Conservation (phyloP, 2,113 vertebrate species). For the Emydocephalus ijimae region DNA sequence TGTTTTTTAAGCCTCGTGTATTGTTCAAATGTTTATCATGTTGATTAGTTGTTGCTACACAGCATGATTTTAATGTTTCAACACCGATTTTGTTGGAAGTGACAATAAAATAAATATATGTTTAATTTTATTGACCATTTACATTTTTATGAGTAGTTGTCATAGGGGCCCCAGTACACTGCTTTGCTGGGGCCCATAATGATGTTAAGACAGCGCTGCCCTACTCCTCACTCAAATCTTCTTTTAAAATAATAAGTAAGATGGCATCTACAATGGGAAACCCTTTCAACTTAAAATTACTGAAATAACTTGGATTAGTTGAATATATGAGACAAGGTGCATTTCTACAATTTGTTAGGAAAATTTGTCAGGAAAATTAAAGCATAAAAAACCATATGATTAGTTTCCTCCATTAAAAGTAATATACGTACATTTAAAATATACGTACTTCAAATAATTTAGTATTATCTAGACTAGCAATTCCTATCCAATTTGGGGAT, state of each 20-base stretch:
- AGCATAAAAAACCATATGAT: not conserved
- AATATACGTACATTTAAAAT: not conserved
- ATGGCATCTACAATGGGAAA: not conserved
- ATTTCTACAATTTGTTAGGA: conserved; percentile 14
- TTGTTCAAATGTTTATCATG: no score
- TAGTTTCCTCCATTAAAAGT: not conserved
- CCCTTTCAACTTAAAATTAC: conserved; percentile 14
- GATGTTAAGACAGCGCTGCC: not conserved
- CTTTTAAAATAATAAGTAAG: conserved; percentile 10
- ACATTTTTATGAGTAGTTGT: no score
- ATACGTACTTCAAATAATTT: conserved; percentile 6
- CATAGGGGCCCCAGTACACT: no score
- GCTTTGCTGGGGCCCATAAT: no score
- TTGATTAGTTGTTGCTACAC: no score
- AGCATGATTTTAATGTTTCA: no score
- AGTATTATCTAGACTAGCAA: not conserved
- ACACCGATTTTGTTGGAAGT: no score
- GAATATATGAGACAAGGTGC: not conserved
- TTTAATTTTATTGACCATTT: no score
- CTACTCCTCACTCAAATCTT: rapidly evolving
- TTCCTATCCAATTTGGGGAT: not conserved
- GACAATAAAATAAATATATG: no score
- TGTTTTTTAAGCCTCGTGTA: no score
- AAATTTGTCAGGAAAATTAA: not conserved
- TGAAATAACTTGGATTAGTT: conserved; percentile 2